Base-by-base conservation (phyloP, 53 echinoderm and acorn worm species). In the Glandiceps talaboti region DNA sequence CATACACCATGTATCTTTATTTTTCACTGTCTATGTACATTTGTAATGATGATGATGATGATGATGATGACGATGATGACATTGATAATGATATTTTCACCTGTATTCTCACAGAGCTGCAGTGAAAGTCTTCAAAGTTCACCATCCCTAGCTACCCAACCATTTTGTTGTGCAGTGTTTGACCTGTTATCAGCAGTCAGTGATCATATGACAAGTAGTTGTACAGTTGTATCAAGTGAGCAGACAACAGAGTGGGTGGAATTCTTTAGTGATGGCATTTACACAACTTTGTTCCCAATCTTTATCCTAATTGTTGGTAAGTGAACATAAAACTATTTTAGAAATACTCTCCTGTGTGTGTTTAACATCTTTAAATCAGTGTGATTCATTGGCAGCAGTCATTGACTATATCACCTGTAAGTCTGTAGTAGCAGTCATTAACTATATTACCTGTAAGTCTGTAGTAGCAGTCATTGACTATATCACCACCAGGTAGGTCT, bases 81-180 rank as follows among this genome's bases (percentile, higher is more conserved):
- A 14, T 0, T 14, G 79, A 78, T 78, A 14, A 31, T 33, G 79
- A n/a, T 79, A n/a, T n/a, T n/a, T n/a, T n/a, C n/a, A n/a, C n/a
- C n/a, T n/a, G n/a, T n/a, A n/a, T n/a, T n/a, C n/a, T n/a, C n/a
- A 0, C 77, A 94, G 94, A 91, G 86, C 0, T 94, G 94, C 78
- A 86, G 84, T 30, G 88, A 90, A 74, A 85, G 72, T 27, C 33
- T 76, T 76, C 74, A 73, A 30, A 30, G 79, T 78, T 29, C 72
- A 31, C 28, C 14, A 27, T 84, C 85, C 6, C 29, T 30, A 20
- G 74, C 84, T 26, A 14, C 79, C n/a, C 30, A 82, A 27, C 74
- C 85, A 0, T 86, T 90, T 33, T 87, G 77, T 73, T 81, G 87
- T 1, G 84, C 76, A 75, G 79, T 86, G 74, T 93, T 82, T 79